Percentiles rank a stretch among this genome's conserved stretches.
phyloP scores from a whole-genome alignment of 2,113 vertebrate species.

The Pyrgilauda ruficollis region DNA sequence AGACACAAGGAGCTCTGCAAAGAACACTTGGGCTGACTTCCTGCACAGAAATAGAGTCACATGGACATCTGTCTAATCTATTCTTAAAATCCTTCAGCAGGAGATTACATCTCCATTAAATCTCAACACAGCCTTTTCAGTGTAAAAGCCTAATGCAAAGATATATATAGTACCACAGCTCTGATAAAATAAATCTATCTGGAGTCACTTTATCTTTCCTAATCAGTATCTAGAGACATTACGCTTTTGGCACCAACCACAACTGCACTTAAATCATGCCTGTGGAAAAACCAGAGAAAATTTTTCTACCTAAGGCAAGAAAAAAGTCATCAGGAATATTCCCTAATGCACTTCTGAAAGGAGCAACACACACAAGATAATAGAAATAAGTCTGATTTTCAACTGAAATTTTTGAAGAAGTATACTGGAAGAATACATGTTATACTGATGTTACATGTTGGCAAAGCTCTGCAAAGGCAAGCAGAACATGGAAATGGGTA shows the following conservation, averaged over 20 bases:
- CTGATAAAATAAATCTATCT: not conserved
- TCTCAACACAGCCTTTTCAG: not conserved
- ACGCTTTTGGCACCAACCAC: not conserved
- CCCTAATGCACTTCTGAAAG: not conserved
- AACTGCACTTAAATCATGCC: not conserved
- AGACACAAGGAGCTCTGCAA: not conserved
- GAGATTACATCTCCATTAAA: constrained; percentile 23
- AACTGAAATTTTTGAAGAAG: not conserved
- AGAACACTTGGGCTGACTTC: not conserved
- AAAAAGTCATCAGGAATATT: not conserved
- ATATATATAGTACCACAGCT: not conserved
- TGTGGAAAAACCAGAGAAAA: not conserved
- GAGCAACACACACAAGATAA: not conserved
- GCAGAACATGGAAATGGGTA: not conserved
- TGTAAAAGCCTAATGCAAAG: not conserved
- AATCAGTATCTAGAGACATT: not conserved
- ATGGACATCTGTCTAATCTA: not conserved
- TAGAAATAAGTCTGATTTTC: not conserved
- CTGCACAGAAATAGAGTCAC: constrained; percentile 9
- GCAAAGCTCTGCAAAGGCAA: not conserved
- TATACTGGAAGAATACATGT: not conserved
- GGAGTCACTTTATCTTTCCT: not conserved
- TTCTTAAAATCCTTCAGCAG: not conserved
- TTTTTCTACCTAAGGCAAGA: not conserved
- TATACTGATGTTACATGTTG: not conserved